Evolutionary conservation across 2,888 invertebrate genomes (phyloP).

Genomic region (Lypha dubia): DNA sequence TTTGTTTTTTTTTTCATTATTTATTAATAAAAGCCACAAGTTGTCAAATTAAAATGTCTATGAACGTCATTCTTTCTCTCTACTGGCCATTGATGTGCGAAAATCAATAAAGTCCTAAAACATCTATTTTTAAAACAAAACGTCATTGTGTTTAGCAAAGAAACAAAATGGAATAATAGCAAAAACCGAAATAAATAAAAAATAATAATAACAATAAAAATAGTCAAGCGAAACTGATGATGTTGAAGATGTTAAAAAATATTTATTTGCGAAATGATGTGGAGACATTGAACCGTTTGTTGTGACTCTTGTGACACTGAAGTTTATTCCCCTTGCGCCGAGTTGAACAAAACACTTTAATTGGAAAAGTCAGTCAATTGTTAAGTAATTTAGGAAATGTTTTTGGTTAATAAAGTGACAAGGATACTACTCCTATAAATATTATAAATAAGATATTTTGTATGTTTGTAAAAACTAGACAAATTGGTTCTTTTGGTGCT

Average conservation of each 20-base stretch:
- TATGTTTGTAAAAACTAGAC: too few relatives aligned
- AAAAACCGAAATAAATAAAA: too few relatives aligned
- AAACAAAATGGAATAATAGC: too few relatives aligned
- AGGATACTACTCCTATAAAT: too few relatives aligned
- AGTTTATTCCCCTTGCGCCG: conserved; percentile 33
- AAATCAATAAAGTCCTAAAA: conserved; percentile 37
- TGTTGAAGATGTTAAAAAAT: conserved; percentile 31
- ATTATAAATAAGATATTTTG: too few relatives aligned
- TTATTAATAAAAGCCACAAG: conserved; percentile 43
- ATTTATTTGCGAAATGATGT: not conserved
- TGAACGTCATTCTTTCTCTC: conserved; percentile 32
- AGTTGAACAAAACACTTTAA: not conserved
- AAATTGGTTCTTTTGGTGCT: too few relatives aligned
- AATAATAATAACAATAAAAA: not conserved
- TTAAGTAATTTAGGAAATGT: conserved; percentile 17
- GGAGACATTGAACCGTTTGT: conserved; percentile 5
- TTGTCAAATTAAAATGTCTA: conserved; percentile 60
- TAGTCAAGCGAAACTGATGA: conserved; percentile 7
- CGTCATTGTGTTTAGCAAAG: conserved; percentile 2
- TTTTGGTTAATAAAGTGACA: not conserved
- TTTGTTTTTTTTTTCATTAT: not conserved
- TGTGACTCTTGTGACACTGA: not conserved
- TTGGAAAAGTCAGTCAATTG: conserved; percentile 1
- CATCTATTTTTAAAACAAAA: conserved; percentile 43
- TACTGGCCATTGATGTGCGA: conserved; percentile 34